Percentiles rank a stretch among this genome's conserved stretches.
phyloP scores from a whole-genome alignment of 2,113 vertebrate species.

The Protobothrops flavoviridis region DNA sequence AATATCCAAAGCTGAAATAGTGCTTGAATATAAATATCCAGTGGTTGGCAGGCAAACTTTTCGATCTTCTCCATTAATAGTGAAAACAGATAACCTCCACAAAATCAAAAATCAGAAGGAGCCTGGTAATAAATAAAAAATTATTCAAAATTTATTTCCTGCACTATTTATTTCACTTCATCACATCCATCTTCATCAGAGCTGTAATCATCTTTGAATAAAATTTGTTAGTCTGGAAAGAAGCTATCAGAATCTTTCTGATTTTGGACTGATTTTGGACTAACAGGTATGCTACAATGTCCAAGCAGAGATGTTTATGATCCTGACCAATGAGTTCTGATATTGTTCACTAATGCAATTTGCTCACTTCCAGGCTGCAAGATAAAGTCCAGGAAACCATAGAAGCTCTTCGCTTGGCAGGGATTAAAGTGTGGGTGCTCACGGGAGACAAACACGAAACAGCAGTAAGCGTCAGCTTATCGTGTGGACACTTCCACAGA shows the following conservation, averaged over 20 bases:
- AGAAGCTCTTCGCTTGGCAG: conserved; percentile 89
- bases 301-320: background rate
- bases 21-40: background rate
- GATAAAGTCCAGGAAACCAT: conserved; percentile 97
- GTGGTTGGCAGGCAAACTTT: background rate
- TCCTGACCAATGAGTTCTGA: background rate
- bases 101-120: background rate
- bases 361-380: conserved; percentile 81
- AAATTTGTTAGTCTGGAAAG: background rate
- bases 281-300: background rate
- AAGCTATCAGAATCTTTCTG: background rate
- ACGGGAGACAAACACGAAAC: conserved; percentile 97
- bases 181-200: background rate
- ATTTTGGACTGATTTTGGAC: background rate
- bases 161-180: background rate
- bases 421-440: conserved; percentile 97
- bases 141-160: background rate
- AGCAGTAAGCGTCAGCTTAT: conserved; percentile 93
- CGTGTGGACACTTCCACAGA: conserved; percentile 93
- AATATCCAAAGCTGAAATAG: background rate
- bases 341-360: background rate
- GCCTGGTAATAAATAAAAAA: too few species aligned
- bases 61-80: background rate
- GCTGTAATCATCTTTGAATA: background rate
- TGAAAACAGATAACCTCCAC: background rate